A percentile compares a stretch with the other conserved stretches of the same genome.
phyloP scores from a whole-genome alignment of 1,140 invertebrate species.

The Drosophila pseudoananassae region DNA sequence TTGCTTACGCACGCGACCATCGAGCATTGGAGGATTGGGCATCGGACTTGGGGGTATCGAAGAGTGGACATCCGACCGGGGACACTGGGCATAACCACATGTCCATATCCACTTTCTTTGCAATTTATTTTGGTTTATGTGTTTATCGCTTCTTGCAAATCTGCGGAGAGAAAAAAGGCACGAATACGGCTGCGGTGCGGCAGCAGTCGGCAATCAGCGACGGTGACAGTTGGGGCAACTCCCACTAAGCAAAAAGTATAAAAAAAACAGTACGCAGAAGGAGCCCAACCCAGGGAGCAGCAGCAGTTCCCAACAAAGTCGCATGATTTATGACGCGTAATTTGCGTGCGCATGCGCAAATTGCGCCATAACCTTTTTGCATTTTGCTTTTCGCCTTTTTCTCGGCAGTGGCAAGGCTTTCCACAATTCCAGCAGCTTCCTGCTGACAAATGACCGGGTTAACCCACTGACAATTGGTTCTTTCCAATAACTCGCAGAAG shows the following conservation, averaged over 20 bases:
- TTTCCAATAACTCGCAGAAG: neutral
- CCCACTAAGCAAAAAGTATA: constrained; percentile 36
- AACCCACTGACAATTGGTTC: constrained; percentile 39
- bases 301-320: constrained; percentile 29
- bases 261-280: neutral
- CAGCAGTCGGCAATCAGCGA: constrained; percentile 63
- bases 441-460: constrained; percentile 68
- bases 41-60: neutral
- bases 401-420: neutral
- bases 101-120: constrained; percentile 72
- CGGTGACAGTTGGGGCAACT: constrained; percentile 75
- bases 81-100: constrained; percentile 14
- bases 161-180: constrained; percentile 18
- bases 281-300: constrained; percentile 40
- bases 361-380: constrained; percentile 70
- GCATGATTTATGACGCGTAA: constrained; percentile 80
- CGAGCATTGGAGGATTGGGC: constrained; percentile 14
- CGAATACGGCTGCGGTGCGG: constrained; percentile 32
- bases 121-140: constrained; percentile 73
- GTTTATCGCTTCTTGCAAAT: constrained; percentile 74
- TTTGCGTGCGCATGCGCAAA: constrained; percentile 80
- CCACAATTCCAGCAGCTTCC: constrained; percentile 55
- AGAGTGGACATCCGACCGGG: neutral
- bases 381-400: constrained; percentile 1
- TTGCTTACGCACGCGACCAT: constrained; percentile 74